These are phyloP conservation scores for Bellardia bayeri DNA, from an alignment of 2,888 invertebrate genomes.

Conservation along the genomic window DNA sequence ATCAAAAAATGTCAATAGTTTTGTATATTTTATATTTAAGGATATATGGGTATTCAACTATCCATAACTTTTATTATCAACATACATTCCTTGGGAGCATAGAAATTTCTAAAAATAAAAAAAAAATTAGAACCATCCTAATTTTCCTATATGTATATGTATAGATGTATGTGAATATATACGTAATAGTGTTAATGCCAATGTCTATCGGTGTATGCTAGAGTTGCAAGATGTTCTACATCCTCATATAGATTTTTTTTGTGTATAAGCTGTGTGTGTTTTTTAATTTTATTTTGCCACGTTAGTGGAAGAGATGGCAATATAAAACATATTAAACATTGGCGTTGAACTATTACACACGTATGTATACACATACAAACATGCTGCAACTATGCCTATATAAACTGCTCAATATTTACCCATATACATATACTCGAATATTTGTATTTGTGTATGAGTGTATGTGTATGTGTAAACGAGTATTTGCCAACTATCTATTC, in stretches of 20 bases:
- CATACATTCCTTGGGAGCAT: no score
- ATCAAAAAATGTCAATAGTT: no score
- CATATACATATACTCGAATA: background rate
- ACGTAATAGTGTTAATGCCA: background rate
- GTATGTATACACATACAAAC: background rate
- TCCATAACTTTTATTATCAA: no score
- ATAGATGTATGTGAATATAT: background rate
- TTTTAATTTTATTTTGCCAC: conserved; percentile 64
- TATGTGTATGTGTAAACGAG: conserved; percentile 19
- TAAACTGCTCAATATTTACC: conserved; percentile 37
- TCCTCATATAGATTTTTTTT: conserved; percentile 8
- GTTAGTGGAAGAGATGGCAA: conserved; percentile 58
- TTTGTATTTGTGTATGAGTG: background rate
- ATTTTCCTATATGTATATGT: no score
- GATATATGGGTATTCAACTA: no score
- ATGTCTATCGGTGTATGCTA: background rate
- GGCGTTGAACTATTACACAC: conserved; percentile 16
- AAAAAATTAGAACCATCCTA: no score
- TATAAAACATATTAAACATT: conserved; percentile 51
- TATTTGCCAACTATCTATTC: conserved; percentile 62
- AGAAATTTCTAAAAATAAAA: no score
- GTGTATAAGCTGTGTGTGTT: background rate
- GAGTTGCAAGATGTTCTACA: conserved; percentile 54
- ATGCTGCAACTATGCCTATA: conserved; percentile 36
- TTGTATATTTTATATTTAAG: no score